phyloP scores from a whole-genome alignment of 2,113 vertebrate species.

The Dasyprocta punctata region DNA sequence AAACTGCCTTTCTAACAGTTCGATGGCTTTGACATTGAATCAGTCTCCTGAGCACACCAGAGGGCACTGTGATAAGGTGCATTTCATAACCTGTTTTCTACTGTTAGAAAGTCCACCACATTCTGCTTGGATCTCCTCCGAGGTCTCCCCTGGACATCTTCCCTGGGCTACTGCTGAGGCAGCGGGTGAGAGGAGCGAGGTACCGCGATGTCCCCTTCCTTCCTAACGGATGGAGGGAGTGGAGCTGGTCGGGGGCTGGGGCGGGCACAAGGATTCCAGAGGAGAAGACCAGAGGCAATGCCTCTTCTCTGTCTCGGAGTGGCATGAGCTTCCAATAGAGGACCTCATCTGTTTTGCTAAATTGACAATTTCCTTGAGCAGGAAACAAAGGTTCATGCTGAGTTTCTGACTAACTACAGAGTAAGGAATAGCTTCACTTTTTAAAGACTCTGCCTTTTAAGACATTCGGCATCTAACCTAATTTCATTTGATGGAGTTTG shows the following conservation, averaged over 20 bases:
- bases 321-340: background rate
- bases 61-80: background rate
- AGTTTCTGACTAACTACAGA: constrained; percentile 68
- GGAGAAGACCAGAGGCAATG: background rate
- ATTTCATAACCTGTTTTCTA: background rate
- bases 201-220: background rate
- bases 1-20: background rate
- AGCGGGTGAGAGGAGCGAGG: background rate
- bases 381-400: constrained; percentile 74
- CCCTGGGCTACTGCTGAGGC: background rate
- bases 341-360: constrained; percentile 70
- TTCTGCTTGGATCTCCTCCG: background rate
- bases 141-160: background rate
- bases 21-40: background rate
- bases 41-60: background rate
- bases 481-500: constrained; percentile 76
- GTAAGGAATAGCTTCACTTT: constrained; percentile 78
- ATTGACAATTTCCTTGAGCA: constrained; percentile 78
- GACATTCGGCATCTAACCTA: constrained; percentile 69
- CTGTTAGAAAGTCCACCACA: background rate
- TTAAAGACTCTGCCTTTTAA: constrained; percentile 74
- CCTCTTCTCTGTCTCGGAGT: constrained; percentile 7
- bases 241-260: background rate
- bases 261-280: background rate
- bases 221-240: background rate